Evolutionary conservation across 2,113 vertebrate genomes (phyloP), one percentile per base, ranked within the genome.

Genomic region (Triplophysa rosa): DNA sequence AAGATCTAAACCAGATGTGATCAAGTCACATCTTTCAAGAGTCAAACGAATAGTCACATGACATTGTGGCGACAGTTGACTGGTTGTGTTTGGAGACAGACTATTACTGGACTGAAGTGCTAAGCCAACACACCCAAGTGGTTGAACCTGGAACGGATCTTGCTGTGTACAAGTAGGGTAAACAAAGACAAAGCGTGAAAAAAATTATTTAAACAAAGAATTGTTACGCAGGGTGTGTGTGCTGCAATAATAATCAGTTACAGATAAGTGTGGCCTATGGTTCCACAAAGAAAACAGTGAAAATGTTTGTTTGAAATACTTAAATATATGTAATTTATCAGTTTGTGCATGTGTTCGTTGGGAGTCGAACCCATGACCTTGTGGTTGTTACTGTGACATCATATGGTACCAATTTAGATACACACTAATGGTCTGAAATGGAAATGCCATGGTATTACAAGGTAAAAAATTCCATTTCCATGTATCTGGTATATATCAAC

Each of bases 1-100:
- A 21, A 58, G n/a, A 58, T 58, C n/a, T 58, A 72, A 73, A 73
- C 47, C 69, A 80, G 67, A 80, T 80, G 52, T 59, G 24, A 26
- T 11, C 70, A 58, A 80, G 67, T 74, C n/a, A 62, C 16, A 29
- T 47, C 63, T 65, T 58, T 72, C 63, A 37, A 73, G 54, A 72
- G 67, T 52, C 21, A 14, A 4, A 45, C 26, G 59, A 74, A 72
- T 33, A 80, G 21, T 59, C 21, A 23, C 26, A 49, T 70, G 42
- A 37, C 52, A 74, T 47, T 14, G 26, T 37, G 67, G 40, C 4
- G 13, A 33, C 29, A 72, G n/a, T 56, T 65, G 67, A 72, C 61
- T 56, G 33, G n/a, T 16, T 72, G 12, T 42, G 68, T 80, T 56
- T 80, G 47, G 68, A 5, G 29, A 23, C 11, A 54, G 49, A 26